Conservation (phyloP, 2,113 vertebrate species). For the Galbula dea region DNA sequence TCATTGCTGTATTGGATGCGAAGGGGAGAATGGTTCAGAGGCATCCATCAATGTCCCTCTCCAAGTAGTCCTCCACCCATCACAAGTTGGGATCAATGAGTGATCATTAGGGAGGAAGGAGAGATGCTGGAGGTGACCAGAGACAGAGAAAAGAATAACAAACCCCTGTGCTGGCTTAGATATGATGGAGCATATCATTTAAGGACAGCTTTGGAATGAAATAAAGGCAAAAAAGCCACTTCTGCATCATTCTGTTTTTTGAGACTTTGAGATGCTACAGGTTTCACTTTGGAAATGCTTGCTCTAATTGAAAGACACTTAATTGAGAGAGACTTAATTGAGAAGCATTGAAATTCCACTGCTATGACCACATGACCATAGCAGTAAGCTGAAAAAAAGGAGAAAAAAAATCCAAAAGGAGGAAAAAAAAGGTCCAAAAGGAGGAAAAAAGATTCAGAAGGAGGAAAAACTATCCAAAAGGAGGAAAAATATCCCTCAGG, state of each 20-base stretch:
- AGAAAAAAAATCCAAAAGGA: neutral
- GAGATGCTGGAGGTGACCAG: conserved; percentile 66
- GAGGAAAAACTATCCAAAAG: too few relatives aligned
- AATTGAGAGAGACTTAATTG: conserved; percentile 29
- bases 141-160: conserved; percentile 77
- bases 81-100: conserved; percentile 82
- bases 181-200: conserved; percentile 76
- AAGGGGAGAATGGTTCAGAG: conserved; percentile 76
- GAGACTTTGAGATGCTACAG: neutral
- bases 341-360: conserved; percentile 36
- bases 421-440: neutral
- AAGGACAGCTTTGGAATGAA: conserved; percentile 47
- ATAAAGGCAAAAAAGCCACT: neutral
- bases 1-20: conserved; percentile 72
- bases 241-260: neutral
- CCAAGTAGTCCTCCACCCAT: conserved; percentile 82
- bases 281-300: conserved; percentile 32
- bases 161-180: conserved; percentile 43
- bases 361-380: neutral
- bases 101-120: conserved; percentile 74
- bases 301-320: conserved; percentile 24
- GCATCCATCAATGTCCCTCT: conserved; percentile 87
- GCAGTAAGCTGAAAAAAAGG: conserved; percentile 17
- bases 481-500: neutral
- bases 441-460: neutral